These are phyloP conservation scores for Musca domestica DNA, from an alignment of 1,140 invertebrate species.

Conservation along the genomic window DNA sequence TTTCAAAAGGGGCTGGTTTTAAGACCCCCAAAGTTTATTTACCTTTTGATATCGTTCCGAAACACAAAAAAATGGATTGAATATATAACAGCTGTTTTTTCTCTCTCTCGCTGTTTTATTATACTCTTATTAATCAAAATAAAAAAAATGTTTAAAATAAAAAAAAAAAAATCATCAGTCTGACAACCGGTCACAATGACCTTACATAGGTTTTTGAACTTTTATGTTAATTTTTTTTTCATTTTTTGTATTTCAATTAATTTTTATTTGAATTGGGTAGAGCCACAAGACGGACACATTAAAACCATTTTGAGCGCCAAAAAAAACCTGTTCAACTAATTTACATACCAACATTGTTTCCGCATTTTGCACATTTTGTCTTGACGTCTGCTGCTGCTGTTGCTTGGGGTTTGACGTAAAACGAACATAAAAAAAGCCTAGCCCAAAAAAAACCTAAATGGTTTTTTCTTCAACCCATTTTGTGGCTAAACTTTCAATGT, in stretches of 20 bases:
- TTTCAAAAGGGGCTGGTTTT: too few relatives aligned
- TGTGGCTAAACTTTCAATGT: not conserved
- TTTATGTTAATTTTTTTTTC: not conserved
- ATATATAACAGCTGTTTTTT: conserved; percentile 4
- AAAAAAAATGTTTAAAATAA: too few relatives aligned
- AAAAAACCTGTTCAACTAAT: not conserved
- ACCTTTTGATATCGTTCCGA: not conserved
- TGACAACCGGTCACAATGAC: too few relatives aligned
- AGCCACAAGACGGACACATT: too few relatives aligned
- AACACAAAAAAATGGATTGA: too few relatives aligned
- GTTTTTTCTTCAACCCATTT: not conserved
- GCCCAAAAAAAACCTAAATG: not conserved
- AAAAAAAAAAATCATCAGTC: too few relatives aligned
- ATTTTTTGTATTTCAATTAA: not conserved
- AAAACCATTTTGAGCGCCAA: too few relatives aligned
- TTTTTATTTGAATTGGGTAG: not conserved
- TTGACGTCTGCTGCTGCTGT: too few relatives aligned
- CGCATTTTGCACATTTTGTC: too few relatives aligned
- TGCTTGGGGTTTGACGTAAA: too few relatives aligned
- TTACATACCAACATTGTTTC: conserved; percentile 1
- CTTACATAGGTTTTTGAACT: conserved; percentile 7
- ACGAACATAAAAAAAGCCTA: too few relatives aligned
- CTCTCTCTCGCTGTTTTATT: too few relatives aligned
- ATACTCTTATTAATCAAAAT: not conserved
- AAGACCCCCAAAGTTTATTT: not conserved